Evolutionary conservation across 1,140 invertebrate species (phyloP), one percentile per base, ranked within the genome.

Genomic region (Anastrepha obliqua): DNA sequence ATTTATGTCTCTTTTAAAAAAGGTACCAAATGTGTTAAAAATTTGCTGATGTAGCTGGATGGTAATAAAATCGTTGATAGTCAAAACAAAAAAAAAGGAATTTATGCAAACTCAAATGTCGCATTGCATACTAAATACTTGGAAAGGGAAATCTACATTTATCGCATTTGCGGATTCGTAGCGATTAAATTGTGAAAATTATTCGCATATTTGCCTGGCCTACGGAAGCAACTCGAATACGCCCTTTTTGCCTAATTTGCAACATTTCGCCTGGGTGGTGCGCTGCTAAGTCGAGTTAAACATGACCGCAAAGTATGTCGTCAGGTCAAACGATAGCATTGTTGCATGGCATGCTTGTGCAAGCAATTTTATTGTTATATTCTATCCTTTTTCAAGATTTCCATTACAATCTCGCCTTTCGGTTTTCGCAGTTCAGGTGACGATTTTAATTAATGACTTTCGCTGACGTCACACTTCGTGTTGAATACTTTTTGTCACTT

Each of bases 381-480:
- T 11, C 44, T 6, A 51, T 17, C 39, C 44, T 13, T 47, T 74
- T 44, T 74, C 17, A 15, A 51, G 70, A 51, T 74, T 51, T n/a
- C n/a, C 44, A 74, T 3, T 47, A 39, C 39, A 74, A 74, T 74
- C 47, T 9, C 42, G 8, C 70, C 44, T 74, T 74, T 42, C 70
- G 44, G 13, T 42, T 74, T 15, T 74, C 44, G 29, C 17, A 47
- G 70, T 47, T 42, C 70, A n/a, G 17, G 44, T 74, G 70, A 9
- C 13, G 13, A 74, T 74, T 74, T 74, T 74, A 74, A 74, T 74
- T 74, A 74, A 74, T 74, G 70, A 51, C 70, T 47, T 3, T 74
- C 70, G 70, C 17, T 74, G 4, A 44, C 67, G 29, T 20, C 4
- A 17, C 42, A 15, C 44, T 51, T 13, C 17, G 65, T n/a, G 17